Percentiles rank a stretch among this genome's conserved stretches.
phyloP scores from a whole-genome alignment of 53 echinoderm and acorn worm species.

The Antedon mediterranea region DNA sequence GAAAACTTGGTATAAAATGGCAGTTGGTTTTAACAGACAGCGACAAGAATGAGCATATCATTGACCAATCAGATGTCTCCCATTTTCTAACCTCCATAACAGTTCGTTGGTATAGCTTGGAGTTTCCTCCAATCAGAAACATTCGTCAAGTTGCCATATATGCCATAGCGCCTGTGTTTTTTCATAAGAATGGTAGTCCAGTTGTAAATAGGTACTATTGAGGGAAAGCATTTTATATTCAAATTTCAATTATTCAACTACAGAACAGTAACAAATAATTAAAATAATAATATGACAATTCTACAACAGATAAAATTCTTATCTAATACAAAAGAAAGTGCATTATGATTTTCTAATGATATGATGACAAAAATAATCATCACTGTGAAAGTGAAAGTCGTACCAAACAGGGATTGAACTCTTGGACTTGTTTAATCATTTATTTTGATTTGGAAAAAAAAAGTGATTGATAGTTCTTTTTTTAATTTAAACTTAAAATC shows the following conservation, averaged over 20 bases:
- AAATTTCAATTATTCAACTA: no score
- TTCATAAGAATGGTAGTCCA: conserved; percentile 48
- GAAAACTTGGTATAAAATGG: conserved; percentile 67
- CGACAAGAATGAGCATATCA: conserved; percentile 24
- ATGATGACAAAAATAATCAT: no score
- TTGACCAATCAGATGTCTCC: conserved; percentile 45
- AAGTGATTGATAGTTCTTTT: neutral
- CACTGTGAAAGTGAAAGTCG: no score
- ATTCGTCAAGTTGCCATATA: conserved; percentile 31
- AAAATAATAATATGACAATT: no score
- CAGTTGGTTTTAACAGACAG: conserved; percentile 46
- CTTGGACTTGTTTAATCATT: neutral
- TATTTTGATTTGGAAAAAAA: neutral
- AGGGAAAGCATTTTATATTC: no score
- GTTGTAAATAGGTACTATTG: conserved; percentile 45
- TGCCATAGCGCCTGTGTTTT: conserved; percentile 59
- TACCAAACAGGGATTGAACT: no score
- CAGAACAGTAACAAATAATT: no score
- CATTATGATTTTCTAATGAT: no score
- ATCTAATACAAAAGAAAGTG: no score
- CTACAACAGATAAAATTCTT: no score
- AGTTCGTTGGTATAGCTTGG: conserved; percentile 68
- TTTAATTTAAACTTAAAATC: neutral
- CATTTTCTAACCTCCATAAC: conserved; percentile 46
- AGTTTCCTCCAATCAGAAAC: conserved; percentile 43